A percentile compares a stretch with the other conserved stretches of the same genome.
Conservation (phyloP, 2,797 vertebrate species). For the Phyllotis vaccarum region DNA sequence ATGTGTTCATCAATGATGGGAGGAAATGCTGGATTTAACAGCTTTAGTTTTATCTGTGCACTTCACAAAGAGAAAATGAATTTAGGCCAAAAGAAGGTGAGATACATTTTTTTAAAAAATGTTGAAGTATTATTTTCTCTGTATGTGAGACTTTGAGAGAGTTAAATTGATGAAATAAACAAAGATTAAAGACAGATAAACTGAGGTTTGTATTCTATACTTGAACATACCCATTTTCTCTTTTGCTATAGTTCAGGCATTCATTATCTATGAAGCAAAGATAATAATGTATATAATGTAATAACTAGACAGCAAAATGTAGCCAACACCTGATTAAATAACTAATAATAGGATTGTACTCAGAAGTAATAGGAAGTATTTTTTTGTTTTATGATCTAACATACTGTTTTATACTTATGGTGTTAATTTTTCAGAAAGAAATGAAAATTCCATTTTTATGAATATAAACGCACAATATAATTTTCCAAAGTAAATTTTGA, state of each 20-base stretch:
- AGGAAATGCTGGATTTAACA: background rate
- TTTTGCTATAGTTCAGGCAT: background rate
- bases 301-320: constrained; percentile 6
- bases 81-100: constrained; percentile 36
- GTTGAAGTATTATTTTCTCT: constrained; percentile 16
- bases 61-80: background rate
- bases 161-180: background rate
- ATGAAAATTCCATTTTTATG: background rate
- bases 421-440: constrained; percentile 63
- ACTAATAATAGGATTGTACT: background rate
- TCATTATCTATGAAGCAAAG: background rate
- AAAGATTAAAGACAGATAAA: constrained; percentile 8
- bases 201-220: background rate
- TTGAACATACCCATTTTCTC: background rate
- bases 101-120: background rate
- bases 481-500: constrained; percentile 49
- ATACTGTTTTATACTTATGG: constrained; percentile 5
- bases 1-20: background rate
- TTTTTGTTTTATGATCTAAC: constrained; percentile 16
- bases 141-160: background rate
- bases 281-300: background rate
- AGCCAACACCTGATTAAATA: constrained; percentile 33
- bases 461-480: background rate
- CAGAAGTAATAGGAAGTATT: background rate
- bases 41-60: background rate